Conservation (phyloP, 1,140 invertebrate genomes). For the Panagrolaimus sp. region DNA sequence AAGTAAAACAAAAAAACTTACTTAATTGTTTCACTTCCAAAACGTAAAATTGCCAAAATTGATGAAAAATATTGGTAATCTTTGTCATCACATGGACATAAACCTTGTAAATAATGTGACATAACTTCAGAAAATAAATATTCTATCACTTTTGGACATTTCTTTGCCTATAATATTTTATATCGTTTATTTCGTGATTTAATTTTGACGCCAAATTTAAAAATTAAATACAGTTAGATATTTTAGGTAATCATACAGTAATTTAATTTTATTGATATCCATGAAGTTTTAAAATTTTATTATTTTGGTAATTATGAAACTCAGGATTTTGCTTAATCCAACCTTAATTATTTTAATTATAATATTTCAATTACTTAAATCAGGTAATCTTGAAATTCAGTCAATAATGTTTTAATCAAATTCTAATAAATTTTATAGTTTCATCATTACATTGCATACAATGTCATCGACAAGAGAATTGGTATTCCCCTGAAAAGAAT, state of each 20-base stretch:
- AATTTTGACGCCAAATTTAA: no score
- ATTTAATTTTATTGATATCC: no score
- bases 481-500: constrained; percentile 54
- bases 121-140: constrained; percentile 14
- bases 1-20: constrained; percentile 12
- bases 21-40: constrained; percentile 8
- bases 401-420: no score
- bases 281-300: no score
- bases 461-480: constrained; percentile 40
- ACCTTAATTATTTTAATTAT: no score
- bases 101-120: not conserved
- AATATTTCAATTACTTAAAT: no score
- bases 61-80: constrained; percentile 4
- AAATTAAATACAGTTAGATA: no score
- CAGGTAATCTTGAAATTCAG: no score
- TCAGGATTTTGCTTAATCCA: no score
- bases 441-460: constrained; percentile 37
- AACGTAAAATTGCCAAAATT: constrained; percentile 1
- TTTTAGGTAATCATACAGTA: no score
- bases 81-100: not conserved
- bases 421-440: not conserved
- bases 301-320: no score
- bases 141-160: constrained; percentile 11
- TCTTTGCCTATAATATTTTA: not conserved
- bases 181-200: no score